Evolutionary conservation across 2,797 vertebrate genomes (phyloP), one percentile per base, ranked within the genome.

Genomic region (Brotogeris chrysoptera): DNA sequence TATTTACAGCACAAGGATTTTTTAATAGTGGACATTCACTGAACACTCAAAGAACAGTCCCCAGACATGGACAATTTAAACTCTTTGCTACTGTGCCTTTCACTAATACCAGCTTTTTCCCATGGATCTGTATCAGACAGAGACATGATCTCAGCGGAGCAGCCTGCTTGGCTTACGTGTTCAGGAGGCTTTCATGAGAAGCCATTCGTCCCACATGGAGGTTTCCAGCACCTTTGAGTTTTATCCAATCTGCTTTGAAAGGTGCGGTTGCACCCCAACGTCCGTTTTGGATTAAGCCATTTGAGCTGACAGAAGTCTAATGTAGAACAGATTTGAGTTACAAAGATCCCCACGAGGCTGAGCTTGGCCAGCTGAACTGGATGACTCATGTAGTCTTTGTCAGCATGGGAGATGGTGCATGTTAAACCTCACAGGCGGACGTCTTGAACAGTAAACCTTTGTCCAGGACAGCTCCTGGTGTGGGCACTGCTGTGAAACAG

Each of bases 21-120:
- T 96, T 95, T 95, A 94, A 95, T 92, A 95, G 94, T 74, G 81
- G 61, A 41, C 63, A 0, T 47, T 93, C 59, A 16, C 77, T 73
- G 72, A 77, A 96, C 80, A 81, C 28, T 57, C 73, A 68, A 85
- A 86, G 84, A 84, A 32, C 87, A 83, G 85, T 72, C 89, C 86
- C 81, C 87, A 96, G 92, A 83, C 85, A 38, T 47, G 69, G 91
- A 49, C 73, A 95, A 92, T 79, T 86, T 90, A 73, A 93, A 83
- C 55, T 63, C 52, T 44, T 68, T 69, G 71, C 90, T 88, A 24
- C 88, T 53, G 94, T 52, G 19, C 19, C 72, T 59, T 88, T 71
- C 71, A 39, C 68, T 90, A 90, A 86, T 49, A 84, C 63, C 74
- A 71, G 13, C 90, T 84, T 77, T 95, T 96, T 96, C 96, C 96